Evolutionary conservation across 2,113 vertebrate species (phyloP), one percentile per base, ranked within the genome.

Genomic region (Balaenoptera acutorostrata): DNA sequence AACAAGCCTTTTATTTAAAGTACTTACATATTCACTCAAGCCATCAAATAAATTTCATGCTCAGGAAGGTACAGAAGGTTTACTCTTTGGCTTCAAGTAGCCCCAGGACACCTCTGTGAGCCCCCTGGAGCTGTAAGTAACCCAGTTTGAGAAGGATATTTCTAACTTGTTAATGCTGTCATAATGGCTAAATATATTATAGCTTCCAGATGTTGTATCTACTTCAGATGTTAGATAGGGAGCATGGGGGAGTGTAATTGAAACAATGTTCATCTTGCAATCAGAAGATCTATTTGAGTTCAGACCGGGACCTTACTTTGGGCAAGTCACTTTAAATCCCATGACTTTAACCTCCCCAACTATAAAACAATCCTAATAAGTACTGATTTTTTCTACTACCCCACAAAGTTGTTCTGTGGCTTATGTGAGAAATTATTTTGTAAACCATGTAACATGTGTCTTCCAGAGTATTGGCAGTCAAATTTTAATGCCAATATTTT

Each of bases 111-210:
- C n/a, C 68, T 25, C 18, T 46, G 41, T n/a, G 44, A 36, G 39
- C 17, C 46, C 87, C 74, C 49, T 87, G 39, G 39, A n/a, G 49
- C 39, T 81, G 8, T 61, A 89, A 80, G 96, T 71, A 92, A 96
- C 86, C 80, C 80, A 96, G 87, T 90, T 94, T 46, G 87, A 93
- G 97, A 93, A 97, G 90, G 90, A 66, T 95, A 93, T 97, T 97
- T 97, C 97, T 90, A 96, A 96, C 95, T 96, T 96, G 96, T 90
- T 97, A 96, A 93, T 98, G 87, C 69, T 97, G 95, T 93, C 90
- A 95, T 96, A 93, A 96, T 87, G 74, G 80, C 44, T 93, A 87
- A 89, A 66, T 87, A 71, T 20, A 81, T 95, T 88, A 97, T 93
- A 71, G 74, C 59, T 97, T 98, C 97, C 97, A 96, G 95, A 96